phyloP scores from a whole-genome alignment of 1,140 invertebrate genomes.

The Trichogramma pretiosum region DNA sequence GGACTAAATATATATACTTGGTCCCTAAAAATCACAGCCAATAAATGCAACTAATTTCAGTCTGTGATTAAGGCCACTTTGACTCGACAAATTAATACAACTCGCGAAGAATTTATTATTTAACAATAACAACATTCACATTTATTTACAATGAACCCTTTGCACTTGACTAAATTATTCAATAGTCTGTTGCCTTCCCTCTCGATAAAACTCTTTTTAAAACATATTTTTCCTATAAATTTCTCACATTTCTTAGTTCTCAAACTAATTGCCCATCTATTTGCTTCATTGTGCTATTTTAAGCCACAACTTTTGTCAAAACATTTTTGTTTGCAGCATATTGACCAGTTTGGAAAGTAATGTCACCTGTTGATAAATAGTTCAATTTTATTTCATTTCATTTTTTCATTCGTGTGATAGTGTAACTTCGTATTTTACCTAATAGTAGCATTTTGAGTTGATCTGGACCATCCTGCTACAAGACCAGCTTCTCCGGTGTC shows the following conservation, averaged over 20 bases:
- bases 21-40: constrained; percentile 47
- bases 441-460: constrained; percentile 39
- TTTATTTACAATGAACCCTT: too few species aligned
- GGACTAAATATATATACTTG: too few species aligned
- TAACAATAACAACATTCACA: constrained; percentile 16
- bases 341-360: too few species aligned
- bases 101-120: constrained; percentile 7
- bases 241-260: too few species aligned
- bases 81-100: too few species aligned
- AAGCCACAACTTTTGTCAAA: too few species aligned
- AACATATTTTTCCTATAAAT: background rate
- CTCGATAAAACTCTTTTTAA: background rate
- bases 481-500: constrained; percentile 32
- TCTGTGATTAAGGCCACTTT: constrained; percentile 43
- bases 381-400: background rate
- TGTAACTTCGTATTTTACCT: constrained; percentile 25
- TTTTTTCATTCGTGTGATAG: background rate
- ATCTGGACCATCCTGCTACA: constrained; percentile 39
- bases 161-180: constrained; percentile 9
- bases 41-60: constrained; percentile 44
- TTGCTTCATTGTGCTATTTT: too few species aligned
- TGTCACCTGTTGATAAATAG: too few species aligned
- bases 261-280: too few species aligned
- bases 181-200: constrained; percentile 1
- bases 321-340: too few species aligned